Evolutionary conservation across 2,888 invertebrate genomes (phyloP), one percentile per base, ranked within the genome.

Genomic region (Eupithecia pulchellata): DNA sequence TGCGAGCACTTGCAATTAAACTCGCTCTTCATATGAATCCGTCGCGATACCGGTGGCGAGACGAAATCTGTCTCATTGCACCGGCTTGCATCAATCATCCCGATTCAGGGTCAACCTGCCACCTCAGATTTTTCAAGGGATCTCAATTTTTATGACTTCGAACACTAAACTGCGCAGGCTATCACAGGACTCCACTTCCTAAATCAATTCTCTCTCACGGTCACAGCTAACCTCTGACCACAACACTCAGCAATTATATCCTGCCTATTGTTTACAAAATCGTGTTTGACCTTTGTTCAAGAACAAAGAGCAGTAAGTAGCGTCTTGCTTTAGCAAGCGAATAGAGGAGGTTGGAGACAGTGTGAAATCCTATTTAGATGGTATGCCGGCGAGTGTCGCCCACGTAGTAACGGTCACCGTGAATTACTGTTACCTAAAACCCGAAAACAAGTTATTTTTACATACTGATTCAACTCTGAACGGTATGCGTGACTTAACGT

Each of bases 371-470:
- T 61, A 61, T 25, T 80, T 81, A 82, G 84, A 76, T 86, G 82
- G 52, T 32, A 32, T 60, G 29, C 30, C 30, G 32, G 84, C 80
- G 85, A 85, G 84, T 86, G 79, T 81, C 85, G 85, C 89, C 89
- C 86, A 91, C 92, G 84, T 83, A 81, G 78, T 91, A 92, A 92
- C 91, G 90, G 91, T 90, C 81, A 80, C 77, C 79, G 85, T 85
- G 85, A 84, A 80, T 86, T 91, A 91, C 90, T 89, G 90, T 90
- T 90, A 90, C 82, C 83, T 84, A 82, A 83, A 85, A 86, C 77
- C 83, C 82, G 80, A 87, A 89, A 90, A 89, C 88, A 77, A 89
- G 89, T 91, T 89, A 89, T 90, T 91, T 89, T 91, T 89, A 83
- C 86, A 84, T 83, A 83, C 83, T 87, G 88, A 90, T 78, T 89